Evolutionary conservation across 2,113 vertebrate species (phyloP).

Genomic region (Henicopernis longicauda): DNA sequence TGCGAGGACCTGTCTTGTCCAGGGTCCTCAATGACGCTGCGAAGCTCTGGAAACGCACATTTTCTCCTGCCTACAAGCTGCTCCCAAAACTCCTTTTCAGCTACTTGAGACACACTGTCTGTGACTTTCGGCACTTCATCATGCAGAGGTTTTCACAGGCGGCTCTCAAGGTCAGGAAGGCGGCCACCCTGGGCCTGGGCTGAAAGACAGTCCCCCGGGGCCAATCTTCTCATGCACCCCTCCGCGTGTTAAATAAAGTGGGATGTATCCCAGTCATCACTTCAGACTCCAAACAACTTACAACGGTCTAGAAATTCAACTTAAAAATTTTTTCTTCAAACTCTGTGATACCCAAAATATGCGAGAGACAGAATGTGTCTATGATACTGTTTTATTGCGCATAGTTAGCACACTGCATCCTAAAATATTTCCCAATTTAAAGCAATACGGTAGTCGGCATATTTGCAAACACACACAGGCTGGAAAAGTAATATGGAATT

Average conservation of each 20-base stretch:
- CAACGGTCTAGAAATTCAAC: not conserved
- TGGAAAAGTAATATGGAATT: not conserved
- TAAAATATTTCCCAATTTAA: not conserved
- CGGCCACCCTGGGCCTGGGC: not conserved
- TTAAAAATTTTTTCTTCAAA: not conserved
- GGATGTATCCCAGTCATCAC: not conserved
- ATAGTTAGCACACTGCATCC: not conserved
- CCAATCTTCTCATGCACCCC: not conserved
- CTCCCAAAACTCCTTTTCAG: not conserved
- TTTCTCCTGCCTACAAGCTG: not conserved
- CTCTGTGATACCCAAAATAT: not conserved
- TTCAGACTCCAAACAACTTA: not conserved
- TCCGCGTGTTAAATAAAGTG: rapidly evolving
- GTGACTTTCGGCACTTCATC: not conserved
- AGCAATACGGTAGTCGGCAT: not conserved
- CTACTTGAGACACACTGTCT: not conserved
- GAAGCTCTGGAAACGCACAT: not conserved
- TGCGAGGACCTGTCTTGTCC: rapidly evolving
- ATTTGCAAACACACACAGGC: not conserved
- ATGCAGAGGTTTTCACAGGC: not conserved
- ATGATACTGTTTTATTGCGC: not conserved
- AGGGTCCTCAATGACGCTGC: rapidly evolving
- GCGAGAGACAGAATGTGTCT: not conserved
- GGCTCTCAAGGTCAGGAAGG: not conserved
- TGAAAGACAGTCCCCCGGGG: not conserved